Evolutionary conservation across 1,140 invertebrate species (phyloP).

Genomic region (Zaprionus capensis): DNA sequence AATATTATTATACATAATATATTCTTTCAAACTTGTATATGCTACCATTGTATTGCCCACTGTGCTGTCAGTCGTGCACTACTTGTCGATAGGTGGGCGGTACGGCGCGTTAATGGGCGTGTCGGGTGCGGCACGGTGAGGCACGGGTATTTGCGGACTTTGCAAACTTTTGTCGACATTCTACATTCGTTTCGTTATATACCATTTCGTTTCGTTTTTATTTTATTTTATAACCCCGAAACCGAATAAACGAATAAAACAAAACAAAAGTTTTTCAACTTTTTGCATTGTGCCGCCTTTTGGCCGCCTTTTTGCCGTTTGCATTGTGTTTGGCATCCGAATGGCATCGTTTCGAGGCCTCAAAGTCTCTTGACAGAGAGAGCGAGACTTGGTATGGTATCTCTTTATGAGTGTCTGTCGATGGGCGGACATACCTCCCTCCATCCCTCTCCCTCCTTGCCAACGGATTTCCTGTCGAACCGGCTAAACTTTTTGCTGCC

Average conservation of each 20-base stretch:
- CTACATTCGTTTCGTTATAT: conserved; percentile 15
- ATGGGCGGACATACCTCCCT: conserved; percentile 29
- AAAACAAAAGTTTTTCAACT: conserved; percentile 63
- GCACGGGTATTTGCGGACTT: conserved; percentile 61
- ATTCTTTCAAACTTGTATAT: not conserved
- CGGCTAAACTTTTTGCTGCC: conserved; percentile 10
- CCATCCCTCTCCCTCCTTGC: too few relatives aligned
- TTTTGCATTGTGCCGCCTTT: conserved; percentile 54
- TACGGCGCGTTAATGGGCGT: conserved; percentile 41
- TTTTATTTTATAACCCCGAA: conserved; percentile 76
- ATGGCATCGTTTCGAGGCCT: conserved; percentile 68
- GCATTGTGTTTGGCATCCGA: conserved; percentile 63
- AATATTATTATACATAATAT: not conserved
- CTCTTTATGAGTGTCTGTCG: conserved; percentile 62
- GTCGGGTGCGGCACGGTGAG: conserved; percentile 33
- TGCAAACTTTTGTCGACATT: conserved; percentile 69
- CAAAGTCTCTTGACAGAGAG: conserved; percentile 35
- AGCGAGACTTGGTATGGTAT: conserved; percentile 43
- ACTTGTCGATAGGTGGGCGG: conserved; percentile 5
- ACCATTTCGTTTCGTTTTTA: conserved; percentile 2
- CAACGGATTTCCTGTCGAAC: not conserved
- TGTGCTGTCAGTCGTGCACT: conserved; percentile 15
- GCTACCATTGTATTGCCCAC: not conserved
- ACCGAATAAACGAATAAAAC: conserved; percentile 71
- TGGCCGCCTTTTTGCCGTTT: conserved; percentile 39